Base-by-base conservation (phyloP, 2,113 vertebrate species). In the Triplophysa rosa region DNA sequence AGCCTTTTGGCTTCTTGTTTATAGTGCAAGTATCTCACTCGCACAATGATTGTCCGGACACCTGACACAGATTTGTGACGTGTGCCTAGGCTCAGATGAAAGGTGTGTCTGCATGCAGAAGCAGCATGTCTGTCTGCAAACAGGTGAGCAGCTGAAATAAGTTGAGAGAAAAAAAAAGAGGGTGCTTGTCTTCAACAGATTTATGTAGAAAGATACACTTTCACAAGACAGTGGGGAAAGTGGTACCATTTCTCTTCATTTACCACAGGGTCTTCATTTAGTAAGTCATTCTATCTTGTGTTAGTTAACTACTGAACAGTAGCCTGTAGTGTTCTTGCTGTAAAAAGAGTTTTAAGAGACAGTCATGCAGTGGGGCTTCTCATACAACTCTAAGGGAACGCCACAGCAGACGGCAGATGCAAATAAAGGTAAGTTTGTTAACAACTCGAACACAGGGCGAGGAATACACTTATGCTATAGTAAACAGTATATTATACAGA, bases 11-110 rank as follows among this genome's bases (percentile, higher is more conserved):
- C 67, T 66, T 64, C 64, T 74, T 80, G 79, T 85, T 82, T 86
- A 83, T 82, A 86, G 83, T 86, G 81, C 78, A 84, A 82, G 84
- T 87, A 67, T 83, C 63, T 83, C 81, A 40, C 79, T 83, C 78
- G 77, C 33, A 56, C 69, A 67, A 66, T 63, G 70, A 21, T 75
- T 76, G 47, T 76, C 82, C 47, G 67, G 80, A 82, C 70, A 80
- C 69, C 65, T 80, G 75, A 80, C 67, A 56, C 67, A 70, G 68
- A 82, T 77, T 68, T 73, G 65, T 71, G 67, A 78, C 76, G 76
- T 79, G 75, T 58, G 40, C 52, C 72, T 40, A 81, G 68, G 75
- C 21, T 77, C 6, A 84, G 83, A 87, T 87, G 67, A 86, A 86
- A 82, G 78, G 40, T 71, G 73, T 24, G 21, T 83, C 75, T 59